A percentile compares a stretch with the other conserved stretches of the same genome.
Conservation (phyloP, 2,888 invertebrate genomes). For the Habrosyne pyritoides region DNA sequence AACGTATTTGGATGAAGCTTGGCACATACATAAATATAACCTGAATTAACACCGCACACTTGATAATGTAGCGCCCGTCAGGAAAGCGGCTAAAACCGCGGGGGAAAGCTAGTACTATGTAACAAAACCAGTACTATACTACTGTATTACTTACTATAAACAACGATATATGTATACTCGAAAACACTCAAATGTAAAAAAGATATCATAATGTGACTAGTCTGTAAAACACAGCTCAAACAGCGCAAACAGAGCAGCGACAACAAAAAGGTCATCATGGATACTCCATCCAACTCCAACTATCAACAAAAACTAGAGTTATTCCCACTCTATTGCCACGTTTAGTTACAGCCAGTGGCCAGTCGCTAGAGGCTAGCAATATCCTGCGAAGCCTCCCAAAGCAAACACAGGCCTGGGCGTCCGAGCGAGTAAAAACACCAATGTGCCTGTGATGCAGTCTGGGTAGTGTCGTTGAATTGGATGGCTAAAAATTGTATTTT, state of each 20-base stretch:
- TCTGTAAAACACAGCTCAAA: no score
- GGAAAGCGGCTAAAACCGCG: no score
- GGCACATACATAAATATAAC: no score
- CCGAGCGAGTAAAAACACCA: slow-evolving; percentile 46
- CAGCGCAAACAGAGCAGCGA: neutral
- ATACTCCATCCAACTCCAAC: neutral
- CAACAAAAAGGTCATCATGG: neutral
- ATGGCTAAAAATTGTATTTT: slow-evolving; percentile 7
- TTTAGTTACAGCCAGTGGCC: slow-evolving; percentile 8
- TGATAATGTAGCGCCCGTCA: no score
- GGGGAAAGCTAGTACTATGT: no score
- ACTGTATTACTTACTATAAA: no score
- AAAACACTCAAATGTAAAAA: no score
- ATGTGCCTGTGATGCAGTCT: neutral
- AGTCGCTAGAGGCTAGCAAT: slow-evolving; percentile 53
- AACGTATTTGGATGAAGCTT: no score
- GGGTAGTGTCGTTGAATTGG: neutral
- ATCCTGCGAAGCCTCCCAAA: slow-evolving; percentile 47
- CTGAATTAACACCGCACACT: no score
- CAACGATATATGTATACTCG: no score
- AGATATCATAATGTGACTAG: no score
- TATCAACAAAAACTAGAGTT: neutral
- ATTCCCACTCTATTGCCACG: neutral
- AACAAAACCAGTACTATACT: no score
- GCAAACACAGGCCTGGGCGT: slow-evolving; percentile 46